Evolutionary conservation across 2,113 vertebrate species (phyloP).

Genomic region (Crotalus tigris): DNA sequence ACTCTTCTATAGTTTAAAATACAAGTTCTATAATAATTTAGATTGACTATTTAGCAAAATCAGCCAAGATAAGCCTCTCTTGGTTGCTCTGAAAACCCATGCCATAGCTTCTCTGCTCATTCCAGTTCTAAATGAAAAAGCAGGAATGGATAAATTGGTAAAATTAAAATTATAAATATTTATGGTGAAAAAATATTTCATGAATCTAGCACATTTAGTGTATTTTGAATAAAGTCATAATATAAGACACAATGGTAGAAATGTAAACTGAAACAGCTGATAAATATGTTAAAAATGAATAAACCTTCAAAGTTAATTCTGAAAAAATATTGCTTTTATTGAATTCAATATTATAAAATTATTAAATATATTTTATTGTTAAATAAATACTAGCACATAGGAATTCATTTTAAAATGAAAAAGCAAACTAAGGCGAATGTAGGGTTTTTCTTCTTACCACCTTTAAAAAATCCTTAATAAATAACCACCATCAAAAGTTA

Average conservation of each 20-base stretch:
- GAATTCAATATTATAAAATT: conserved; percentile 22
- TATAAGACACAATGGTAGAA: neutral
- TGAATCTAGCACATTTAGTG: neutral
- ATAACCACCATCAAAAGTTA: neutral
- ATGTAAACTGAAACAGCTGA: conserved; percentile 27
- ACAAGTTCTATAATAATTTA: neutral
- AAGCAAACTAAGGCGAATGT: conserved; percentile 6
- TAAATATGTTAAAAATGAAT: conserved; percentile 29
- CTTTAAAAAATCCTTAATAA: neutral
- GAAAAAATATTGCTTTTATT: conserved; percentile 36
- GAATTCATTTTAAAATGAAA: conserved; percentile 18
- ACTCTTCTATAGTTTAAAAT: neutral
- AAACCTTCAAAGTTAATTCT: conserved; percentile 28
- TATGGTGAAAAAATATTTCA: neutral
- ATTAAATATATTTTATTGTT: conserved; percentile 26
- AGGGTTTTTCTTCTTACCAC: neutral
- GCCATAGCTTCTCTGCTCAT: neutral
- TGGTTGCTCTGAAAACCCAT: neutral
- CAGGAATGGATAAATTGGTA: neutral
- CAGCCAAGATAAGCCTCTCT: neutral
- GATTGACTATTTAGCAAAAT: neutral
- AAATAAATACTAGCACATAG: neutral
- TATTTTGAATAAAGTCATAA: neutral
- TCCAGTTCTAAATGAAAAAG: neutral
- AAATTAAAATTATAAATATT: neutral